Evolutionary conservation across 2,888 invertebrate species (phyloP).

Genomic region (Leucophenga montana): DNA sequence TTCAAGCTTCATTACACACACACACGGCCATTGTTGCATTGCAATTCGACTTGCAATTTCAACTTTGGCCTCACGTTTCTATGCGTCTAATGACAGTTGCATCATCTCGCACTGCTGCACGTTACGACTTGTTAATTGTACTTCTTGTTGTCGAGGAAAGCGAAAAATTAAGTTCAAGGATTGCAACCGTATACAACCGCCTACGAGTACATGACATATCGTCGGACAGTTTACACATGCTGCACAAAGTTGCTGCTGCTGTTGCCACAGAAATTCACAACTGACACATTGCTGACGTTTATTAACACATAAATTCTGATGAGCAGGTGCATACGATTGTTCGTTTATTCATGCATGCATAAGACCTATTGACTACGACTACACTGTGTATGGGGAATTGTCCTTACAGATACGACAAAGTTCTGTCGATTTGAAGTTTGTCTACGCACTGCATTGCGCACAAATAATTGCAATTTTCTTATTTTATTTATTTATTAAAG

Average conservation of each 20-base stretch:
- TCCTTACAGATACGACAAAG: too few species aligned
- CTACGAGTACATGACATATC: conserved; percentile 12
- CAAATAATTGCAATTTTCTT: conserved; percentile 15
- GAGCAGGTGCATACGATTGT: conserved; percentile 52
- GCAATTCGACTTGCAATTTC: too few species aligned
- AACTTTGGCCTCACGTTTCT: too few species aligned
- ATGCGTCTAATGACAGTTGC: too few species aligned
- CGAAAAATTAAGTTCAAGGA: neutral
- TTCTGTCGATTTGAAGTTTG: too few species aligned
- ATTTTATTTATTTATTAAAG: conserved; percentile 6
- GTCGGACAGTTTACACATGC: conserved; percentile 1
- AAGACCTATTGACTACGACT: neutral
- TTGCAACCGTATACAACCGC: neutral
- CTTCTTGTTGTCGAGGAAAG: neutral
- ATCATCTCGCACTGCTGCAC: too few species aligned
- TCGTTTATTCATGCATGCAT: neutral
- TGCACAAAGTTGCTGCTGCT: neutral
- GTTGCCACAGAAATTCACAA: conserved; percentile 29
- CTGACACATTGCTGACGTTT: conserved; percentile 55
- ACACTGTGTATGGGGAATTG: neutral
- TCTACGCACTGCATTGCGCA: too few species aligned
- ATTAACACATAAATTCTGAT: conserved; percentile 58
- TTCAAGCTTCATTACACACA: too few species aligned
- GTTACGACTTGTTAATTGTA: too few species aligned
- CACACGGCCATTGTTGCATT: too few species aligned